A percentile compares a stretch with the other conserved stretches of the same genome.
These are phyloP conservation scores for Halisarca cf. caerulea DNA, from an alignment of 37 sponge, comb jelly and placozoan species.

Conservation along the genomic window DNA sequence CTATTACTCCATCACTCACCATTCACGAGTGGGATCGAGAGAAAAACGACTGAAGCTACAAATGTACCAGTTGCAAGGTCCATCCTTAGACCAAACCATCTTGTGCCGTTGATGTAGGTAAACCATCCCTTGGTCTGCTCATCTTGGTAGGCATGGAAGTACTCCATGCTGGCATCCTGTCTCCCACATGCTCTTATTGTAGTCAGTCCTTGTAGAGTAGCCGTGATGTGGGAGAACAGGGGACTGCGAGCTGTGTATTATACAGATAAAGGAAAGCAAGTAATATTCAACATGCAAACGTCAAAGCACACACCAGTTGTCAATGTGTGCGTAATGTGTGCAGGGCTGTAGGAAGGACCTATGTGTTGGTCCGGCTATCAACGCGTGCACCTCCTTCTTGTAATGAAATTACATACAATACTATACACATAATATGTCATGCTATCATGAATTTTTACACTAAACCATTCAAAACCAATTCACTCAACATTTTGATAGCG, in stretches of 20 bases:
- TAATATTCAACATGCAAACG: too few species aligned
- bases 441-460: too few species aligned
- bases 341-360: too few species aligned
- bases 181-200: slow-evolving; percentile 55
- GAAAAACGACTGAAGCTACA: slow-evolving; percentile 51
- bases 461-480: too few species aligned
- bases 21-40: slow-evolving; percentile 34
- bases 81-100: slow-evolving; percentile 74
- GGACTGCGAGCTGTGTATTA: slow-evolving; percentile 75
- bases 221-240: slow-evolving; percentile 76
- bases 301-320: too few species aligned
- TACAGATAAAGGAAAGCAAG: not conserved
- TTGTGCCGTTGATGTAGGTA: slow-evolving; percentile 47
- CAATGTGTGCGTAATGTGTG: too few species aligned
- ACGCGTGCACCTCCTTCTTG: too few species aligned
- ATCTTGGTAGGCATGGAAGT: slow-evolving; percentile 51
- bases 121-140: slow-evolving; percentile 66
- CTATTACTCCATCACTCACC: slow-evolving; percentile 25
- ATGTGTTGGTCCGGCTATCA: too few species aligned
- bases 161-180: slow-evolving; percentile 1
- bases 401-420: too few species aligned
- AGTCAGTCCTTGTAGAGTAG: slow-evolving; percentile 75
- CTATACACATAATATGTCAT: too few species aligned
- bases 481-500: too few species aligned
- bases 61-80: slow-evolving; percentile 52